Evolutionary conservation across 2,797 vertebrate genomes (phyloP), one percentile per base, ranked within the genome.

Genomic region (Tachyglossus aculeatus): DNA sequence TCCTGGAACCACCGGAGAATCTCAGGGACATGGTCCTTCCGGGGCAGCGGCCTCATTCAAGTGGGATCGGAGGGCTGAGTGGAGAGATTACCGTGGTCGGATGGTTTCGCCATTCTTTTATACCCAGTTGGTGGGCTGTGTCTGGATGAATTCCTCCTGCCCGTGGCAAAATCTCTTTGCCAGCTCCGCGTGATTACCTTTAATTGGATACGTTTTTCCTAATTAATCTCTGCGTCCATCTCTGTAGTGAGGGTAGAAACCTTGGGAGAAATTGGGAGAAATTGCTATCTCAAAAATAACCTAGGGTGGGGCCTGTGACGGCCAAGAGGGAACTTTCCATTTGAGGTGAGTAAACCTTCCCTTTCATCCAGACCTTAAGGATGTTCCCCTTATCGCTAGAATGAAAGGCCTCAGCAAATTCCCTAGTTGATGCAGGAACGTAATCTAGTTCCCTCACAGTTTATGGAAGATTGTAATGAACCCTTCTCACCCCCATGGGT

Each of bases 281-380:
- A n/a, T 69, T 75, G 25, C 75, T 80, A 83, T 87, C 80, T 77
- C 73, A 57, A 34, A 54, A 57, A 67, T 81, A 55, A 62, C n/a
- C n/a, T 29, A 73, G 37, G 62, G 78, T 36, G 61, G 34, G 55
- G 81, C 75, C 77, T 67, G 53, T 73, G 73, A 71, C 62, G 62
- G 63, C 81, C 62, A 83, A 81, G 85, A 80, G 71, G 77, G 73
- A 63, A 70, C 70, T 80, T 80, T 77, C 61, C 81, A 85, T 85
- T 80, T 80, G 44, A 65, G 34, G 34, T 87, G 80, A 87, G 80
- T 80, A 81, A 83, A 62, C 34, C 73, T 78, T 73, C 40, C 65
- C 82, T 87, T 87, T 87, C 78, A 85, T 87, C 82, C 77, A 57
- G 65, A 67, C 47, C 55, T 38, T 41, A 50, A 11, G 52, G 70